Conservation (phyloP, 2,888 invertebrate genomes). For the Lasioglossum zephyrum region DNA sequence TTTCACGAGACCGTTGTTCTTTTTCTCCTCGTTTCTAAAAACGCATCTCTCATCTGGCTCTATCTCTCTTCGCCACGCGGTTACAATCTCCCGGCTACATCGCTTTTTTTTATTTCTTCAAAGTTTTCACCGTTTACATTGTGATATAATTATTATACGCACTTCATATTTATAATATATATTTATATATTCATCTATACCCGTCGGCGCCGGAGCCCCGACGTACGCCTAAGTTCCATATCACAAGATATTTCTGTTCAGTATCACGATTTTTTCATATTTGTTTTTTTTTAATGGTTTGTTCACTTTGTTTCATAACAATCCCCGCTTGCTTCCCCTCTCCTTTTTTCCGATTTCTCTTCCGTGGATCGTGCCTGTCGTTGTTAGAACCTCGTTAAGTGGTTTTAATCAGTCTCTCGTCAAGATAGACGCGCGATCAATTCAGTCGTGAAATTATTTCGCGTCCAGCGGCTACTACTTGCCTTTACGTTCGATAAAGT, state of each 20-base stretch:
- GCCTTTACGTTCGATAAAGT: neutral
- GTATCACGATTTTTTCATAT: conserved; percentile 74
- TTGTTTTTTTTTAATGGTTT: neutral
- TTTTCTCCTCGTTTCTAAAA: conserved; percentile 23
- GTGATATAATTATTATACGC: conserved; percentile 53
- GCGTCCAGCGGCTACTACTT: neutral
- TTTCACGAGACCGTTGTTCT: conserved; percentile 52
- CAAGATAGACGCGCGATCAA: neutral
- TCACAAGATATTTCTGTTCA: conserved; percentile 79
- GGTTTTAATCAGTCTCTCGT: conserved; percentile 1
- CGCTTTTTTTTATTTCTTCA: neutral
- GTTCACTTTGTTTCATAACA: conserved; percentile 19
- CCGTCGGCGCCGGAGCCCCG: conserved; percentile 66
- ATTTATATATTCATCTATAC: conserved; percentile 65
- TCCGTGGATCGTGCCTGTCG: conserved; percentile 15
- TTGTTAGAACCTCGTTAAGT: neutral
- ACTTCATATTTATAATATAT: conserved; percentile 51
- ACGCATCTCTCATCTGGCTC: conserved; percentile 32
- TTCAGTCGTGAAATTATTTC: neutral
- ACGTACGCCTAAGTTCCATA: conserved; percentile 75
- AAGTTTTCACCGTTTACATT: conserved; percentile 54
- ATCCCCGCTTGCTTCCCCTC: conserved; percentile 10
- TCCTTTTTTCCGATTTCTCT: conserved; percentile 20
- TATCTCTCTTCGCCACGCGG: conserved; percentile 33
- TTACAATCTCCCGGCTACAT: conserved; percentile 27